Conservation (phyloP, 2,113 vertebrate species). For the Bostrychus sinensis region DNA sequence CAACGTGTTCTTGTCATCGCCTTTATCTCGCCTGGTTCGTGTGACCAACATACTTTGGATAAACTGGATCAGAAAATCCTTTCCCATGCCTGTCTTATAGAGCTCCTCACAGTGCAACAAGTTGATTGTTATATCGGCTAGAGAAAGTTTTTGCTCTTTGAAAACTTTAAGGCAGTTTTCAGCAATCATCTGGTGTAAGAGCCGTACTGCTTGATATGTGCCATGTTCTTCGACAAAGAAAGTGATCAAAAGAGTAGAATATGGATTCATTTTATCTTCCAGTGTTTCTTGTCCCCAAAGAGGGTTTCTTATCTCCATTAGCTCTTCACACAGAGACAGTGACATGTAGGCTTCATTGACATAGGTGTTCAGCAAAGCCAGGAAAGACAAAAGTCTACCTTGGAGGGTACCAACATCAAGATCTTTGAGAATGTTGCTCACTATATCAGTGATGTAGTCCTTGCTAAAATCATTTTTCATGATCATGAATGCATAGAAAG, state of each 20-base stretch:
- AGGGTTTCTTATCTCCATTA: slow-evolving; percentile 39
- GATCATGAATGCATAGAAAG: slow-evolving; percentile 66
- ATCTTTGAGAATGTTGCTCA: slow-evolving; percentile 49
- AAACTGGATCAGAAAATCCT: slow-evolving; percentile 43
- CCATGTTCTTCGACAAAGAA: slow-evolving; percentile 50
- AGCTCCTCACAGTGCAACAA: slow-evolving; percentile 38
- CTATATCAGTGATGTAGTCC: slow-evolving; percentile 36
- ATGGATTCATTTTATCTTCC: slow-evolving; percentile 56
- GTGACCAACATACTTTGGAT: slow-evolving; percentile 59
- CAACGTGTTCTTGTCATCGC: slow-evolving; percentile 42
- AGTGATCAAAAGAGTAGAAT: slow-evolving; percentile 46
- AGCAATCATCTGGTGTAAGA: slow-evolving; percentile 58
- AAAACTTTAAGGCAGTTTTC: slow-evolving; percentile 37
- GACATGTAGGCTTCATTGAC: slow-evolving; percentile 54
- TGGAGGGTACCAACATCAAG: slow-evolving; percentile 24
- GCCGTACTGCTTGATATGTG: slow-evolving; percentile 44
- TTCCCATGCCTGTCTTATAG: slow-evolving; percentile 56
- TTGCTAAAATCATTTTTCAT: slow-evolving; percentile 64
- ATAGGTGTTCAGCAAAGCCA: slow-evolving; percentile 54
- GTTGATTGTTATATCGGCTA: slow-evolving; percentile 32
- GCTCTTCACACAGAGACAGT: slow-evolving; percentile 48
- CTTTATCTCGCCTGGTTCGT: slow-evolving; percentile 42
- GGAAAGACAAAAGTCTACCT: slow-evolving; percentile 30
- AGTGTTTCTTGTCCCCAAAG: slow-evolving; percentile 24
- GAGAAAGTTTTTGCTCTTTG: slow-evolving; percentile 6